Conservation (phyloP, 2,113 vertebrate genomes). For the Aphelocoma coerulescens region DNA sequence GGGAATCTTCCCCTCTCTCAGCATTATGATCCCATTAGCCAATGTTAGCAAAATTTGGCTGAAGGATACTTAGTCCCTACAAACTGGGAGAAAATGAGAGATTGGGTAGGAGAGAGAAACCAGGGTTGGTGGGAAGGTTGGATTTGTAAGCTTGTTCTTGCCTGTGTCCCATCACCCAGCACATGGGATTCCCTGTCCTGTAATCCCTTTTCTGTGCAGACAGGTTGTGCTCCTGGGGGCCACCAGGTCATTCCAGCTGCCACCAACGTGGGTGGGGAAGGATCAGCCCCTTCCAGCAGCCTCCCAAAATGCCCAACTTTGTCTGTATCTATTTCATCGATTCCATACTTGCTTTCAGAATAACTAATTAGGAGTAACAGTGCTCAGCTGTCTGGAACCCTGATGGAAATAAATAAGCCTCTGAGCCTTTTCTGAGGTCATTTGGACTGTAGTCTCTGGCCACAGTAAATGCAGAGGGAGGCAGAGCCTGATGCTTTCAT, state of each 20-base stretch:
- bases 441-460: neutral
- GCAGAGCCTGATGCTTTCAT: neutral
- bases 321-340: neutral
- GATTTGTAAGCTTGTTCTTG: neutral
- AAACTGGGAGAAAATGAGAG: neutral
- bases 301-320: neutral
- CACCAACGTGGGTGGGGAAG: accelerated
- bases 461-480: neutral
- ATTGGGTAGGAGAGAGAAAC: neutral
- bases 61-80: neutral
- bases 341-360: neutral
- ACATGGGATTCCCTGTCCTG: neutral
- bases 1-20: neutral
- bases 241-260: neutral
- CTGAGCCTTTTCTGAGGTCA: neutral
- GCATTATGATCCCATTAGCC: neutral
- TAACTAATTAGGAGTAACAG: neutral
- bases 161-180: neutral
- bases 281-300: neutral
- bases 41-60: neutral
- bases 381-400: neutral
- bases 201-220: neutral
- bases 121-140: neutral
- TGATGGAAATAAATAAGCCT: neutral
- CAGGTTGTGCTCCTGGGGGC: neutral